phyloP scores from a whole-genome alignment of 2,888 invertebrate genomes.

The Caenorhabditis doughertyi region DNA sequence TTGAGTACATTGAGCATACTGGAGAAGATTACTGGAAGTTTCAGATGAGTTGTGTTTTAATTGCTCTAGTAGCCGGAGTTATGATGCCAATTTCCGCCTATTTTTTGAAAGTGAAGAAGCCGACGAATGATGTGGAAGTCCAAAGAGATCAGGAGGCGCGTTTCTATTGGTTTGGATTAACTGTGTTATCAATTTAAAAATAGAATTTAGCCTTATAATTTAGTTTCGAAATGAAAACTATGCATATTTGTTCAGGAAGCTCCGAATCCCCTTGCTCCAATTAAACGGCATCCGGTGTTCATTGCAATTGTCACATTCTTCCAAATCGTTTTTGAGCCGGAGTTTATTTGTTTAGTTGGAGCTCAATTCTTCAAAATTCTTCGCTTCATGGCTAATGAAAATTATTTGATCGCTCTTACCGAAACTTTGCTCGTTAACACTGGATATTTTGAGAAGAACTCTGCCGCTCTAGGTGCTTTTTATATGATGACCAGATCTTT shows the following conservation, averaged over 20 bases:
- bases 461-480: slow-evolving; percentile 66
- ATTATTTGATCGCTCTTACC: slow-evolving; percentile 75
- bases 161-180: too few relatives aligned
- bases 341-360: slow-evolving; percentile 72
- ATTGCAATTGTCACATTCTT: slow-evolving; percentile 65
- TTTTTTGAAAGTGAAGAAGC: slow-evolving; percentile 51
- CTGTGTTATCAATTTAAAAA: too few relatives aligned
- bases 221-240: too few relatives aligned
- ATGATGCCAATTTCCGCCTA: slow-evolving; percentile 59
- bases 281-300: slow-evolving; percentile 47
- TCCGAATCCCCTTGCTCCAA: slow-evolving; percentile 27
- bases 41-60: slow-evolving; percentile 79
- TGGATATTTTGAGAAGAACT: slow-evolving; percentile 71
- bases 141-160: too few relatives aligned
- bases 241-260: slow-evolving; percentile 31
- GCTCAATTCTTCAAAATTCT: slow-evolving; percentile 74
- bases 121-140: slow-evolving; percentile 47
- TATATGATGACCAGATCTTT: slow-evolving; percentile 67
- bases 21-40: slow-evolving; percentile 82
- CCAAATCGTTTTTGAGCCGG: slow-evolving; percentile 70
- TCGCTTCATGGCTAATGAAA: slow-evolving; percentile 70
- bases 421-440: slow-evolving; percentile 67
- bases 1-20: slow-evolving; percentile 75
- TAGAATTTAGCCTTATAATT: too few relatives aligned
- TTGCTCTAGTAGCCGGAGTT: slow-evolving; percentile 78